Evolutionary conservation across 1,140 invertebrate species (phyloP).

Genomic region (Steinernema feltiae): DNA sequence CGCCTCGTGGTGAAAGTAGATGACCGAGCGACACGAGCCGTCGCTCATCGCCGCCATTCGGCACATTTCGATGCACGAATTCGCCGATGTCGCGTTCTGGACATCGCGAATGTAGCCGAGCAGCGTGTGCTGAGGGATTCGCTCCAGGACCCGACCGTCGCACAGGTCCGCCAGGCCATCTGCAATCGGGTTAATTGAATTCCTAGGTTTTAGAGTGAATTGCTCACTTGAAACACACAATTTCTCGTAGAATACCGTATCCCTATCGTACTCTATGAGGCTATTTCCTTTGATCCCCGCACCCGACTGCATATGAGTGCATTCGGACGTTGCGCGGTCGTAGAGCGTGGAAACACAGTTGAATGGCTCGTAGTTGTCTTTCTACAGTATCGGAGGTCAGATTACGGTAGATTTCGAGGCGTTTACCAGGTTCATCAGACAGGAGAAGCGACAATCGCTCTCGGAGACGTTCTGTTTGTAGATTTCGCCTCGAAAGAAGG

Average conservation of each 20-base stretch:
- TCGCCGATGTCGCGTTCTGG: neutral
- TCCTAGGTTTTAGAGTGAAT: neutral
- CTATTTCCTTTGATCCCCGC: neutral
- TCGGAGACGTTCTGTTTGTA: neutral
- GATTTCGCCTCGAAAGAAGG: neutral
- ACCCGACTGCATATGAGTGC: constrained; percentile 3
- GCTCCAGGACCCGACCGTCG: neutral
- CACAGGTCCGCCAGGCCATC: neutral
- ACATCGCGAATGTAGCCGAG: neutral
- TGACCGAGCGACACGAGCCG: neutral
- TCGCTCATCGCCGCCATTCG: neutral
- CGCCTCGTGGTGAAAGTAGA: neutral
- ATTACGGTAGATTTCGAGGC: neutral
- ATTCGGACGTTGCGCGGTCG: neutral
- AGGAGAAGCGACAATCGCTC: constrained; percentile 1
- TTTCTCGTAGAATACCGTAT: constrained; percentile 1
- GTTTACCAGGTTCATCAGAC: constrained; percentile 1
- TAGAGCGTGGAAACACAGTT: constrained; percentile 5
- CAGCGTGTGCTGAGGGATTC: neutral
- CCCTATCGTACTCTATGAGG: neutral
- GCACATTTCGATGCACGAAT: neutral
- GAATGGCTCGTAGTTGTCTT: constrained; percentile 9
- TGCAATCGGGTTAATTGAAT: neutral
- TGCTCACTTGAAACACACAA: neutral
- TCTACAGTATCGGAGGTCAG: neutral